These are phyloP conservation scores for Fulmarus glacialis DNA, from an alignment of 2,113 vertebrate genomes.

Conservation along the genomic window DNA sequence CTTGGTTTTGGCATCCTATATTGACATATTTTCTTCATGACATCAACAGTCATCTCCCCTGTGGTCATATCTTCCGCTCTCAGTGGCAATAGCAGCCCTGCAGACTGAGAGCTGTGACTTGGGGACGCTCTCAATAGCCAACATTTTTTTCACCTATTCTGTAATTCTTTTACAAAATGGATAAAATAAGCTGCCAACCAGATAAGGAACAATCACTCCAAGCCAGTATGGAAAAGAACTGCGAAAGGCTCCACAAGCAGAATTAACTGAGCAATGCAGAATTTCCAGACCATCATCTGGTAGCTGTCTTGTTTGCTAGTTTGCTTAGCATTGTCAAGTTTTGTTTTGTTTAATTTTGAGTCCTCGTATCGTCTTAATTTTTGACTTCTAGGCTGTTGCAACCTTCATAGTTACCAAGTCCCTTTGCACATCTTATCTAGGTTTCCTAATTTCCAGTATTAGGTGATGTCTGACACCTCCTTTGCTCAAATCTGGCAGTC, in stretches of 20 bases:
- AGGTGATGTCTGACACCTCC: constrained; percentile 76
- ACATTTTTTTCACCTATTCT: not conserved
- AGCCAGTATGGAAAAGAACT: not conserved
- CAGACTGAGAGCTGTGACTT: not conserved
- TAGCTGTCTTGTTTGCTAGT: not conserved
- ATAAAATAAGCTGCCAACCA: not conserved
- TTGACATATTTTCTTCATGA: not conserved
- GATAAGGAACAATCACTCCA: not conserved
- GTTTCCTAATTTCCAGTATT: constrained; percentile 73
- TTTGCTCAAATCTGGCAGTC: constrained; percentile 54
- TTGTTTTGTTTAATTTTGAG: not conserved
- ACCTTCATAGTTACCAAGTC: constrained; percentile 24
- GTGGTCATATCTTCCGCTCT: not conserved
- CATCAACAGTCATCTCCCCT: not conserved
- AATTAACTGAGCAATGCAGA: not conserved
- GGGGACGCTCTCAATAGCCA: not conserved
- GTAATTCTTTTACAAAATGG: not conserved
- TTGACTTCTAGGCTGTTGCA: not conserved
- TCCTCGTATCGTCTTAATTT: not conserved
- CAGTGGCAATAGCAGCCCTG: not conserved
- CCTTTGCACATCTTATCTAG: constrained; percentile 66
- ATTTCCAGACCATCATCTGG: not conserved
- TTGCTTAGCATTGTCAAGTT: not conserved
- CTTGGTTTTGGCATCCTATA: not conserved
- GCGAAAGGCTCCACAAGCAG: not conserved